phyloP scores from a whole-genome alignment of 2,113 vertebrate genomes.

The Mola mola region DNA sequence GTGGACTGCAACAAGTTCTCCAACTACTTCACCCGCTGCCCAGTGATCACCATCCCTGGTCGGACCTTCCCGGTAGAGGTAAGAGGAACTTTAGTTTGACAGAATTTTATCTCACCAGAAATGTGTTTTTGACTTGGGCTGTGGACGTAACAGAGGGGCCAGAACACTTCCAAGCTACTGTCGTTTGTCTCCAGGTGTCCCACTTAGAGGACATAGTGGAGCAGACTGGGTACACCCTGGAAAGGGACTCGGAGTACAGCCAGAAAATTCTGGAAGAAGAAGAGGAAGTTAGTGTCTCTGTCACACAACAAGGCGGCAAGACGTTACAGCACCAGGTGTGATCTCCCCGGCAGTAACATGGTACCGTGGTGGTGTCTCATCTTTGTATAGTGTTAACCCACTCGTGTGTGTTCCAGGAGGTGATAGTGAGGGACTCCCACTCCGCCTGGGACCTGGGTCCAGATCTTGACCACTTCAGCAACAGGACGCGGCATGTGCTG shows the following conservation, averaged over 20 bases:
- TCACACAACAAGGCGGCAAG: constrained; percentile 90
- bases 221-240: constrained; percentile 91
- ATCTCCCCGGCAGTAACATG: neutral
- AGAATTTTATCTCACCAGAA: too few relatives aligned
- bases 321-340: constrained; percentile 80
- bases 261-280: constrained; percentile 96
- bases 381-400: neutral
- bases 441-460: constrained; percentile 81
- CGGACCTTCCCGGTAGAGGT: constrained; percentile 96
- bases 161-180: neutral
- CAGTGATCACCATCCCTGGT: constrained; percentile 92
- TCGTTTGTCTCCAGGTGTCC: constrained; percentile 83
- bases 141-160: neutral
- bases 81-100: constrained; percentile 1
- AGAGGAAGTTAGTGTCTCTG: constrained; percentile 88
- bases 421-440: constrained; percentile 79
- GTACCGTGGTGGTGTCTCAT: neutral
- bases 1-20: constrained; percentile 96
- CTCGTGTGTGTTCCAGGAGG: constrained; percentile 80
- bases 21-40: constrained; percentile 94
- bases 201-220: constrained; percentile 97
- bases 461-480: constrained; percentile 88
- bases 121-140: neutral
- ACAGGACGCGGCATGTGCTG: constrained; percentile 88
- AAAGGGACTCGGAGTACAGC: constrained; percentile 95